Conservation (phyloP, 2,888 invertebrate species). For the Iphiclides podalirius region DNA sequence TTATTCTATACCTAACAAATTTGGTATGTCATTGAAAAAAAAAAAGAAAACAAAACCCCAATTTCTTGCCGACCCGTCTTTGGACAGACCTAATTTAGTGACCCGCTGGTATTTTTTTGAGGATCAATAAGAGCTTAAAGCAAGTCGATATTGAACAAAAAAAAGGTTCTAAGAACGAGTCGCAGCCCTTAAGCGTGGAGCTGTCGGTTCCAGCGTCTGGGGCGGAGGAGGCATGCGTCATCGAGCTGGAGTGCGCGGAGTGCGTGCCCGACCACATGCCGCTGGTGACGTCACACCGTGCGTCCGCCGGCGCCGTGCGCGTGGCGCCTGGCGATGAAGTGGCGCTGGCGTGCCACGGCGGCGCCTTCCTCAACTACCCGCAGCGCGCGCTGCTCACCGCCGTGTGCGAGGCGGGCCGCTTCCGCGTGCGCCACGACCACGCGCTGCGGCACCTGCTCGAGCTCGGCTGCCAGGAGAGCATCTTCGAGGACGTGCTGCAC, state of each 20-base stretch:
- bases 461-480: conserved; percentile 67
- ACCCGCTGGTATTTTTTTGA: too few relatives aligned
- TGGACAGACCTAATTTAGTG: too few relatives aligned
- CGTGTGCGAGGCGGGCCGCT: conserved; percentile 54
- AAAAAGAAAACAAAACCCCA: too few relatives aligned
- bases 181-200: too few relatives aligned
- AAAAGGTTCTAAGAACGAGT: too few relatives aligned
- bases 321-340: conserved; percentile 49
- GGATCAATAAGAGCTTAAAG: too few relatives aligned
- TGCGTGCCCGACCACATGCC: conserved; percentile 73
- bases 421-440: conserved; percentile 44
- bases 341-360: conserved; percentile 55
- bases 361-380: conserved; percentile 57
- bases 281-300: conserved; percentile 57
- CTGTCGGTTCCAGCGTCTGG: not conserved
- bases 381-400: conserved; percentile 38
- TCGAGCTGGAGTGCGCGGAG: conserved; percentile 64
- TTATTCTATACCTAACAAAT: too few relatives aligned
- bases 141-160: too few relatives aligned
- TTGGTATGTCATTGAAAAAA: too few relatives aligned
- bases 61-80: too few relatives aligned
- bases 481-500: conserved; percentile 68
- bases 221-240: conserved; percentile 48
- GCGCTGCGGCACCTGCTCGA: conserved; percentile 53
- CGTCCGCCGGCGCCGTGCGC: conserved; percentile 37